Evolutionary conservation across 1,140 invertebrate genomes (phyloP), one percentile per base, ranked within the genome.

Genomic region (Drosophila tropicalis): DNA sequence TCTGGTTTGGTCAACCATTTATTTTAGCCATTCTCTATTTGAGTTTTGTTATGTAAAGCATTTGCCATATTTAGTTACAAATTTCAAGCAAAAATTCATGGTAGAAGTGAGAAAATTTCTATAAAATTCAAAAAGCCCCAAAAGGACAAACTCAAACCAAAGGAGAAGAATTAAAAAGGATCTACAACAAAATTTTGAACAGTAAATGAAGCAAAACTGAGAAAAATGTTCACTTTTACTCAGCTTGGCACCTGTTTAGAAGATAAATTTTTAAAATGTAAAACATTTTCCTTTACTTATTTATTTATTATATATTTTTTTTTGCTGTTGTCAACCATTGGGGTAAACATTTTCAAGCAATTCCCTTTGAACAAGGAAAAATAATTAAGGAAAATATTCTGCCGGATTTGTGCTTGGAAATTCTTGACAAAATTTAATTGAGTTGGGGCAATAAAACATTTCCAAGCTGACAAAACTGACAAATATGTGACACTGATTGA

Each of bases 401-500:
- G 57, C 44, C 19, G 17, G 60, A 72, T 63, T 63, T 67, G 34
- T 41, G 32, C 55, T 22, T 55, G 34, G 3, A 10, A 36, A 58
- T 36, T 58, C 56, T 36, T 54, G 13, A 62, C 3, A 10, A 54
- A 54, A 65, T 34, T 36, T 39, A 10, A 25, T 36, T 17, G 13
- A 36, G 29, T 36, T 70, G 34, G 40, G 15, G 47, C 57, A 80
- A 76, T 79, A 73, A 87, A 87, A 86, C 64, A 79, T 79, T 79
- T 72, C 70, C 74, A 71, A 57, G 56, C 70, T 86, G 70, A 76
- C 83, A 76, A 57, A 64, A 63, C 67, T 86, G 70, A 76, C 83
- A 76, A 56, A 64, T 70, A 36, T 71, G 36, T 87, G 83, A 79
- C 83, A 86, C 76, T 87, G 83, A 87, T 86, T 86, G 83, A 87